These are phyloP conservation scores for Sterna hirundo DNA, from an alignment of 2,113 vertebrate genomes.

Conservation along the genomic window DNA sequence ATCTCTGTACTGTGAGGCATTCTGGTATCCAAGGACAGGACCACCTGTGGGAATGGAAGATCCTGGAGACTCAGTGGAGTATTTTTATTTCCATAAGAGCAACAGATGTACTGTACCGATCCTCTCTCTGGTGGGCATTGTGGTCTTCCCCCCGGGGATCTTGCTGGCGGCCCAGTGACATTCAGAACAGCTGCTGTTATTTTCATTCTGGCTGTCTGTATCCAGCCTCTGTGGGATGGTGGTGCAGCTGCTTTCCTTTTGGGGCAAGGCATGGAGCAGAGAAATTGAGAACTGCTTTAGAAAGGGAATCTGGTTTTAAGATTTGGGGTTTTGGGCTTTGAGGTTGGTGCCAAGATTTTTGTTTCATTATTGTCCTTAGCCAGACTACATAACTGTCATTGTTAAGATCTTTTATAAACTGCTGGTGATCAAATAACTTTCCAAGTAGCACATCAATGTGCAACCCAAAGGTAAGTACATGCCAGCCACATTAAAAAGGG, in stretches of 20 bases:
- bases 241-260: not conserved
- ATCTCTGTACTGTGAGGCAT: not conserved
- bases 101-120: not conserved
- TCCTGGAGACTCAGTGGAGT: not conserved
- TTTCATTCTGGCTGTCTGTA: not conserved
- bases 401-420: not conserved
- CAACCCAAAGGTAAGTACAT: not conserved
- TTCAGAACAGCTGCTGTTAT: constrained; percentile 23
- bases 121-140: not conserved
- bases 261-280: not conserved
- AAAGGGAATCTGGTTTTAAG: not conserved
- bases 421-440: not conserved
- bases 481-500: not conserved
- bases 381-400: not conserved
- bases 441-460: not conserved
- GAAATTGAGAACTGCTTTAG: not conserved
- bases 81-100: not conserved
- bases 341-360: not conserved
- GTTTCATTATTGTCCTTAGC: not conserved
- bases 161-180: not conserved
- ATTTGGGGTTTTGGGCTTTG: not conserved
- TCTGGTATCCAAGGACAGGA: not conserved
- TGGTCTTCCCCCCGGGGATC: not conserved
- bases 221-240: not conserved
- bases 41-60: not conserved